Percentiles rank a stretch among this genome's conserved stretches.
Evolutionary conservation across 2,113 vertebrate genomes (phyloP).

Genomic region (Nycticebus coucang): DNA sequence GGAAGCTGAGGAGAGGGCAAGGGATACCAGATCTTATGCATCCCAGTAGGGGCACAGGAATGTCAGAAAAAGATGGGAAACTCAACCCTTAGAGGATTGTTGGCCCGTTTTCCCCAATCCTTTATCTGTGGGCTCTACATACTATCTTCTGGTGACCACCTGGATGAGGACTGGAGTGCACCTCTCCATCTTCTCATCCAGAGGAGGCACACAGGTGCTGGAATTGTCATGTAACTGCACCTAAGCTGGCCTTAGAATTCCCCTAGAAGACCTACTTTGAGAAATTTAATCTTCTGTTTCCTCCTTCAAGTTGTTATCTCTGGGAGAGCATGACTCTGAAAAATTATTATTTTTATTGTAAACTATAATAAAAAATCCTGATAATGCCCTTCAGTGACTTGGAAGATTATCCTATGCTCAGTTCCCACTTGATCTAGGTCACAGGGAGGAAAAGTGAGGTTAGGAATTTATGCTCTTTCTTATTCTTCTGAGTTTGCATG

Average conservation of each 20-base stretch:
- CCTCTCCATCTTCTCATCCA: neutral
- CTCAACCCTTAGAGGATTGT: neutral
- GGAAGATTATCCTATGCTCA: neutral
- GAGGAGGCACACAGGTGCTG: neutral
- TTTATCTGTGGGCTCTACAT: neutral
- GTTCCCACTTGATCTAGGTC: neutral
- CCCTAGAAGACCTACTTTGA: neutral
- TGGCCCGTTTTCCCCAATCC: neutral
- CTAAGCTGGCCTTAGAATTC: neutral
- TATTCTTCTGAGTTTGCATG: neutral
- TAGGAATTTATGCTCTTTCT: neutral
- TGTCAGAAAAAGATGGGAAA: neutral
- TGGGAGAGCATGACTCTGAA: neutral
- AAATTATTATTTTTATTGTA: neutral
- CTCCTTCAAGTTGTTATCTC: neutral
- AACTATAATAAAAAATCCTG: neutral
- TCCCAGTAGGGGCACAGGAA: neutral
- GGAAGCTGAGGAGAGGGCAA: neutral
- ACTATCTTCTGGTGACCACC: neutral
- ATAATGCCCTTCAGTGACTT: neutral
- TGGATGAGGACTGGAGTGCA: neutral
- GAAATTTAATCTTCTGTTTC: neutral
- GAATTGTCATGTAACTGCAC: neutral
- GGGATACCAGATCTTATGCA: neutral
- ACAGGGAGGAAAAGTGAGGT: neutral